Percentiles rank a stretch among this genome's conserved stretches.
Conservation (phyloP, 1,140 invertebrate species). For the Trichonephila inaurata region DNA sequence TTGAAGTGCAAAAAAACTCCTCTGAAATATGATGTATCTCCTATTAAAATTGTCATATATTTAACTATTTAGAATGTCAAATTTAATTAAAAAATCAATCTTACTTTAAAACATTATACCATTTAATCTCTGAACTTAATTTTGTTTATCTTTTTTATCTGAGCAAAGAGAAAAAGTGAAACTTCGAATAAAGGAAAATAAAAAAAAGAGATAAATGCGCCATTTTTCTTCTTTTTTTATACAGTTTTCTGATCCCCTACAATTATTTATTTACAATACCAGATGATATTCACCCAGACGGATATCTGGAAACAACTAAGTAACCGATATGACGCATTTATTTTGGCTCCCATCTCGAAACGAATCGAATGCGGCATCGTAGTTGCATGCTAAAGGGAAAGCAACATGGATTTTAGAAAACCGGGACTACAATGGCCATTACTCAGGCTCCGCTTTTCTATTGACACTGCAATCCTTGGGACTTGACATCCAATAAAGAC, state of each 20-base stretch:
- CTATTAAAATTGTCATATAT: no score
- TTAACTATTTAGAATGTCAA: no score
- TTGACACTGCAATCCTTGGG: slow-evolving; percentile 68
- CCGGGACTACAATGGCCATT: slow-evolving; percentile 17
- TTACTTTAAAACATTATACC: not conserved
- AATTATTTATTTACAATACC: slow-evolving; percentile 24
- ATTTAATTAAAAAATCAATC: no score
- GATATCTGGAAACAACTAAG: slow-evolving; percentile 23
- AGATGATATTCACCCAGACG: not conserved
- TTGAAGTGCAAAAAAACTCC: no score
- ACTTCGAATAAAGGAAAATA: not conserved
- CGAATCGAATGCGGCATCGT: not conserved
- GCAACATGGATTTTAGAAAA: slow-evolving; percentile 26
- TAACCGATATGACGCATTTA: slow-evolving; percentile 35
- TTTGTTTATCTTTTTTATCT: not conserved
- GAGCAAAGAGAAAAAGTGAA: not conserved
- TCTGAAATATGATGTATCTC: no score
- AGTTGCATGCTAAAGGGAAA: not conserved
- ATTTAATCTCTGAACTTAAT: not conserved
- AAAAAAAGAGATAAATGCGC: not conserved
- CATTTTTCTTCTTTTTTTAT: not conserved
- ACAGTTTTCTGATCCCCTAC: not conserved
- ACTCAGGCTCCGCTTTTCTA: slow-evolving; percentile 58
- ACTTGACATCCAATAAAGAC: slow-evolving; percentile 69
- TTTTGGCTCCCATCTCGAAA: not conserved